Evolutionary conservation across 2,888 invertebrate genomes (phyloP).

Genomic region (Polymixis flavicincta): DNA sequence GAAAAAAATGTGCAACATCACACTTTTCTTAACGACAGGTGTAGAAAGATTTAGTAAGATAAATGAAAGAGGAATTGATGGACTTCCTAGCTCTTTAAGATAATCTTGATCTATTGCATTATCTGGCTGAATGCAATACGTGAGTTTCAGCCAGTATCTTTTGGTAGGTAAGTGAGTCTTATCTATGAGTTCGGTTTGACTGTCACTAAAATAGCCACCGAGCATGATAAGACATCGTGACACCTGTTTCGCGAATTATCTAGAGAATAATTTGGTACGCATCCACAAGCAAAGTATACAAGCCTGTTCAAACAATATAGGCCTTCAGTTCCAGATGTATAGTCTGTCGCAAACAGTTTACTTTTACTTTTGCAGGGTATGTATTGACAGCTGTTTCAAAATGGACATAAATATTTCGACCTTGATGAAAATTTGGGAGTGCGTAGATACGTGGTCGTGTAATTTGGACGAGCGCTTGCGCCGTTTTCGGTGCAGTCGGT

Average conservation of each 20-base stretch:
- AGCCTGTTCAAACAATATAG: conserved; percentile 54
- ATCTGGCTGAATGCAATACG: conserved; percentile 40
- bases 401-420: conserved; percentile 46
- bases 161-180: conserved; percentile 63
- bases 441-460: conserved; percentile 19
- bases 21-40: conserved; percentile 21
- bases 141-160: conserved; percentile 45
- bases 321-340: conserved; percentile 52
- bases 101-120: conserved; percentile 50
- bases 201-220: conserved; percentile 72
- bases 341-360: conserved; percentile 37
- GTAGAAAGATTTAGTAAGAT: conserved; percentile 13
- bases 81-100: conserved; percentile 8
- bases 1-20: conserved; percentile 17
- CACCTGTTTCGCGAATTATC: conserved; percentile 69
- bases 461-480: conserved; percentile 25
- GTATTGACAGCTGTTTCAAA: conserved; percentile 60
- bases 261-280: conserved; percentile 44
- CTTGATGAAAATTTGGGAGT: conserved; percentile 53
- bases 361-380: conserved; percentile 38
- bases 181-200: conserved; percentile 60
- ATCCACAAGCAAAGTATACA: conserved; percentile 46
- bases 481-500: conserved; percentile 26
- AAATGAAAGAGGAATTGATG: conserved; percentile 28
- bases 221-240: conserved; percentile 67